Percentiles rank a stretch among this genome's conserved stretches.
Evolutionary conservation across 2,113 vertebrate genomes (phyloP).

Genomic region (Otis tarda): DNA sequence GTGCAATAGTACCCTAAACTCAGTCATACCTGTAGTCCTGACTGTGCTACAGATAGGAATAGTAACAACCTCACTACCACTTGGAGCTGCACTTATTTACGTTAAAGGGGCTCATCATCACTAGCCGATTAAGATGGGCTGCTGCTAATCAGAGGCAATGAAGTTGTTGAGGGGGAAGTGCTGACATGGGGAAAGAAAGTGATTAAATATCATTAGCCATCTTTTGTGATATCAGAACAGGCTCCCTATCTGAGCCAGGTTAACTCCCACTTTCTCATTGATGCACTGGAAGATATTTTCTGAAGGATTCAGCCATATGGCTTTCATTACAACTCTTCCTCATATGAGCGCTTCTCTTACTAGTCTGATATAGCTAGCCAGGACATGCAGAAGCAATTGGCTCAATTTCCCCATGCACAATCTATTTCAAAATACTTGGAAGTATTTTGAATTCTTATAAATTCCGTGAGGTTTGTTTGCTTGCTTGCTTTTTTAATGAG

Average conservation of each 20-base stretch:
- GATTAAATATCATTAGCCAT: conserved; percentile 38
- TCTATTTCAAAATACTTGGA: conserved; percentile 3
- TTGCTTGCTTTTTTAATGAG: not conserved
- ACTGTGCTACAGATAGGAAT: not conserved
- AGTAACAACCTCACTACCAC: not conserved
- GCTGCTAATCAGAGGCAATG: conserved; percentile 5
- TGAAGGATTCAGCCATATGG: not conserved
- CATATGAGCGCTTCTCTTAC: not conserved
- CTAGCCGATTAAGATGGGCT: conserved; percentile 10
- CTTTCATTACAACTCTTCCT: not conserved
- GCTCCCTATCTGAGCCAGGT: not conserved
- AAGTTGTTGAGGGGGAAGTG: conserved; percentile 29
- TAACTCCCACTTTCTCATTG: conserved; percentile 29
- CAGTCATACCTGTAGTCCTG: not conserved
- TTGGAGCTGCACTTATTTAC: not conserved
- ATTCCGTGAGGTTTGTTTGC: not conserved
- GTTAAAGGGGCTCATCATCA: conserved; percentile 30
- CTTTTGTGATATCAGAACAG: conserved; percentile 20
- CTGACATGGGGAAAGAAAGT: conserved; percentile 35
- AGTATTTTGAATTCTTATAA: not conserved
- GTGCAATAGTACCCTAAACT: not conserved
- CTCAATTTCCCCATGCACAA: not conserved
- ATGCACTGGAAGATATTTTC: conserved; percentile 30
- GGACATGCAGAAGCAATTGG: not conserved
- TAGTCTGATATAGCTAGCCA: not conserved